Percentiles rank a stretch among this genome's conserved stretches.
Evolutionary conservation across 2,797 vertebrate species (phyloP).

Genomic region (Lithobates pipiens): DNA sequence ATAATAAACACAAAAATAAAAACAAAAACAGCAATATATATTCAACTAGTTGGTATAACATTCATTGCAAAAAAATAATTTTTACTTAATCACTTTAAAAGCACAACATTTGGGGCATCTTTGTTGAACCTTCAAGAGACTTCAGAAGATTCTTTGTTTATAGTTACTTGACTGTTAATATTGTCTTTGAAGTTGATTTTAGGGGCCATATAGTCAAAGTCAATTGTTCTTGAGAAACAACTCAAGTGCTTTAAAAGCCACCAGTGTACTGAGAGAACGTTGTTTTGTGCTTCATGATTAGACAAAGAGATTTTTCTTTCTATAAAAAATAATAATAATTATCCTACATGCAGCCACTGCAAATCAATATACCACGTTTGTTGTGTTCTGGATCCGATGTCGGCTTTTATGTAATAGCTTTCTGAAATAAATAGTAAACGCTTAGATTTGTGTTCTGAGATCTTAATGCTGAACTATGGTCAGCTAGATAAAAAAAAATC

Average conservation of each 20-base stretch:
- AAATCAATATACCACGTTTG: background rate
- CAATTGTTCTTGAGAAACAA: background rate
- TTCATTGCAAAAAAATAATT: no score
- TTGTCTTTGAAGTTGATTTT: background rate
- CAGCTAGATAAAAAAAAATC: no score
- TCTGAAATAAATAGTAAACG: no score
- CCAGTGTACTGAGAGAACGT: background rate
- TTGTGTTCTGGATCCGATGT: background rate
- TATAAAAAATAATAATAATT: background rate
- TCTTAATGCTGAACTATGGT: no score
- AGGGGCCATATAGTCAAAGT: background rate
- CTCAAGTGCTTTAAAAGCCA: conserved; percentile 51
- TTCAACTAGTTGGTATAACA: no score
- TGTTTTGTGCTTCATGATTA: background rate
- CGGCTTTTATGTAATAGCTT: no score
- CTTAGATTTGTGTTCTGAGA: no score
- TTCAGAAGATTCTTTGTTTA: background rate
- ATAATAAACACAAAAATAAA: no score
- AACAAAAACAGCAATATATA: no score
- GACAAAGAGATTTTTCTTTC: background rate
- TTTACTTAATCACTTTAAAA: background rate
- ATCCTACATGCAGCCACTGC: background rate
- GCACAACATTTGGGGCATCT: background rate
- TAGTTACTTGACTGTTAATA: background rate
- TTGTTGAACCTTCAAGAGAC: background rate